A percentile compares a stretch with the other conserved stretches of the same genome.
Conservation (phyloP, 2,888 invertebrate genomes). For the Periphyllus acericola region DNA sequence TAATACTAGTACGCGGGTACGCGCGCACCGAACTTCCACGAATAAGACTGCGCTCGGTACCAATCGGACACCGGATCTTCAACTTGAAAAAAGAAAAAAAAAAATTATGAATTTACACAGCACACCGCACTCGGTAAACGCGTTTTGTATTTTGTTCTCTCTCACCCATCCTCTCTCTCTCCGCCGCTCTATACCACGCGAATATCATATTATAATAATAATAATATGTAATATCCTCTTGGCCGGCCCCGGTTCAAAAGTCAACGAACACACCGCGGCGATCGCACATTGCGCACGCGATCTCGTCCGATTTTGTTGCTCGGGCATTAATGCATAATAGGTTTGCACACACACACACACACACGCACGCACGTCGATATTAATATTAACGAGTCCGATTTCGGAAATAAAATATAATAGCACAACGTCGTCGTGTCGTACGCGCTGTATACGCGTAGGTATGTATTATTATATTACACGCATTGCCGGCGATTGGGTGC, state of each 20-base stretch:
- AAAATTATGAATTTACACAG: neutral
- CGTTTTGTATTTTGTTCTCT: neutral
- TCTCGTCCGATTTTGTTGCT: neutral
- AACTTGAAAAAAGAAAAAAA: neutral
- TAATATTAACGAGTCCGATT: neutral
- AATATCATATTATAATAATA: neutral
- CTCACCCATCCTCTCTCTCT: too few species aligned
- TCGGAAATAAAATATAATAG: neutral
- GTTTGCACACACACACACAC: too few species aligned
- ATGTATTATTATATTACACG: neutral
- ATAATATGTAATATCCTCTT: too few species aligned
- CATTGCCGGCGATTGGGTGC: neutral
- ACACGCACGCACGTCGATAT: neutral
- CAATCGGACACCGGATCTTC: too few species aligned
- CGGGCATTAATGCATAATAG: neutral
- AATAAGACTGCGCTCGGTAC: neutral
- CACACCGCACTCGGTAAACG: too few species aligned
- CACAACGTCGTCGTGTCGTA: neutral
- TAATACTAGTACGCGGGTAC: neutral
- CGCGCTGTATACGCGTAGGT: neutral
- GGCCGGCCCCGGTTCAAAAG: neutral
- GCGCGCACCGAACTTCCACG: neutral
- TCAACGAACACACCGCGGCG: neutral
- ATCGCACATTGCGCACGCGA: neutral
- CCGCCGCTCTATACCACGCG: neutral